Conservation (phyloP, 2,113 vertebrate genomes). For the Cyanistes caeruleus region DNA sequence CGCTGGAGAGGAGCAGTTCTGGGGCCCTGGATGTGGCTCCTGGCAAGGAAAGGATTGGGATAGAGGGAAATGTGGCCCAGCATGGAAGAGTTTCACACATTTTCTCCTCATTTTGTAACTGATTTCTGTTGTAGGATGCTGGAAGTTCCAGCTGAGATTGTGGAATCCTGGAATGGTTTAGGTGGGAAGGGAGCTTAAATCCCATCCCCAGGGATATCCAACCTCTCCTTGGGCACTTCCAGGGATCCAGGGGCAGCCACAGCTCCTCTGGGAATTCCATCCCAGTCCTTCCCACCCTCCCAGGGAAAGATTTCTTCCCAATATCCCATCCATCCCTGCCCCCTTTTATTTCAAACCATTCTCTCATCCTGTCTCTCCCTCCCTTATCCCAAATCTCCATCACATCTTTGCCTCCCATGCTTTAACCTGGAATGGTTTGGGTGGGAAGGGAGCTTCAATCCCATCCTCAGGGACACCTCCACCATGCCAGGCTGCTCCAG, state of each 20-base stretch:
- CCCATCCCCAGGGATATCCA: not conserved
- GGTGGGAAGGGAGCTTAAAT: not conserved
- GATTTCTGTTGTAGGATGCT: not conserved
- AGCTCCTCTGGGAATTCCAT: not conserved
- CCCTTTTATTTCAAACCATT: not conserved
- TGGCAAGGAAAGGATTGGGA: not conserved
- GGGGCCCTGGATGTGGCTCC: not conserved
- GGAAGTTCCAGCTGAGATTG: not conserved
- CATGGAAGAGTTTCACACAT: rapidly evolving
- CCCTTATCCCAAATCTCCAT: too few relatives aligned
- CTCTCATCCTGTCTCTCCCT: not conserved
- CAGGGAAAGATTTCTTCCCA: not conserved
- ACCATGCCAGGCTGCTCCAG: rapidly evolving
- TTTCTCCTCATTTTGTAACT: rapidly evolving
- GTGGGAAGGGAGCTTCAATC: not conserved
- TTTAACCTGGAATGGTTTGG: not conserved
- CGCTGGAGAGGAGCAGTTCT: not conserved
- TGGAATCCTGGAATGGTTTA: not conserved
- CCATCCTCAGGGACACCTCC: not conserved
- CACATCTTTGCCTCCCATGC: not conserved
- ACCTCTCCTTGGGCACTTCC: not conserved
- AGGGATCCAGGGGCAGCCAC: not conserved
- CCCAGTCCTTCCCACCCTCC: not conserved
- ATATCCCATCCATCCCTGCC: not conserved
- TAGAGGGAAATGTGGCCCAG: rapidly evolving